Conservation (phyloP, 2,113 vertebrate genomes). For the Vulpes lagopus region DNA sequence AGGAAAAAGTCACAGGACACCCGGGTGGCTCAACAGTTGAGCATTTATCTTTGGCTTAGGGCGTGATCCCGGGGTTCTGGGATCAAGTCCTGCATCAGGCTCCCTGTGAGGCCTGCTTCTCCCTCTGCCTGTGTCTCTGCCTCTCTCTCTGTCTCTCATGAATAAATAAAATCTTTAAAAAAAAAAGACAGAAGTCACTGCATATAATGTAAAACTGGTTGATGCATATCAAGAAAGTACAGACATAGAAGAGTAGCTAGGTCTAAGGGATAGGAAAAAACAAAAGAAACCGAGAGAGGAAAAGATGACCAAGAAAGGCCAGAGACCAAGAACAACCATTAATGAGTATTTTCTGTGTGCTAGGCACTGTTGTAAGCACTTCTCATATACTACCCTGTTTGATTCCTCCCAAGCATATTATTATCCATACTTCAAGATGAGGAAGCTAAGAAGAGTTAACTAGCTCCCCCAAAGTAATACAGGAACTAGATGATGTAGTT, state of each 20-base stretch:
- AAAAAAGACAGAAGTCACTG: too few relatives aligned
- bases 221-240: background rate
- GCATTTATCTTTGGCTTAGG: too few relatives aligned
- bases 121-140: too few relatives aligned
- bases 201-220: background rate
- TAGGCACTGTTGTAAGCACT: background rate
- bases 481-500: background rate
- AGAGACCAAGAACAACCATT: background rate
- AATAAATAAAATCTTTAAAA: too few relatives aligned
- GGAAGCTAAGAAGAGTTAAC: background rate
- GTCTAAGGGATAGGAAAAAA: background rate
- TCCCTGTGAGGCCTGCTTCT: too few relatives aligned
- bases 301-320: background rate
- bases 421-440: background rate
- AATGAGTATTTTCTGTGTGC: background rate
- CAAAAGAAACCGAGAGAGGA: background rate
- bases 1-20: background rate
- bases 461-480: background rate
- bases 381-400: background rate
- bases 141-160: too few relatives aligned
- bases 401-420: background rate
- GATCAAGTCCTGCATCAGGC: too few relatives aligned
- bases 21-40: too few relatives aligned
- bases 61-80: too few relatives aligned
- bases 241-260: background rate